Evolutionary conservation across 2,888 invertebrate species (phyloP).

Genomic region (Acanthacorydalis orientalis): DNA sequence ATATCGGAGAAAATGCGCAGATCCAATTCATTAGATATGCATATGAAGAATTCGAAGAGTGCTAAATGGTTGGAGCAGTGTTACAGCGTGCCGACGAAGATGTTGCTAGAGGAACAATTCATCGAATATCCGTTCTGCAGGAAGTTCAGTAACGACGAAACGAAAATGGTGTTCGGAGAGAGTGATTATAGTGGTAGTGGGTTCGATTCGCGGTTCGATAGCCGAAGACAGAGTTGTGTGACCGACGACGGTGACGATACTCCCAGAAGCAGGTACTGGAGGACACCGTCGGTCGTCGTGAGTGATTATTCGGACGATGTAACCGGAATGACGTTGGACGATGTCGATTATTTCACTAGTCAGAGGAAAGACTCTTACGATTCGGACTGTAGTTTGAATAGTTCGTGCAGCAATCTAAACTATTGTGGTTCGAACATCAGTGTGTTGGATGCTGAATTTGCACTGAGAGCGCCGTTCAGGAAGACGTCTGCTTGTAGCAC

Average conservation of each 20-base stretch:
- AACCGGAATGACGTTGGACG: slow-evolving; percentile 36
- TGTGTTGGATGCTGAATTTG: slow-evolving; percentile 33
- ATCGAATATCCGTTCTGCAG: slow-evolving; percentile 30
- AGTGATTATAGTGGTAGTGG: slow-evolving; percentile 13
- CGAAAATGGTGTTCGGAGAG: slow-evolving; percentile 27
- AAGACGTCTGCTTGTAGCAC: slow-evolving; percentile 60
- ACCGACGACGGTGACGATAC: slow-evolving; percentile 29
- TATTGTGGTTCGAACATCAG: slow-evolving; percentile 38
- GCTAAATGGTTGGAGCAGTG: slow-evolving; percentile 6
- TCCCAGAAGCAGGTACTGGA: slow-evolving; percentile 40
- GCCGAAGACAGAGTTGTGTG: slow-evolving; percentile 31
- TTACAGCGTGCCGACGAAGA: slow-evolving; percentile 25
- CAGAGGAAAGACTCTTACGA: slow-evolving; percentile 18
- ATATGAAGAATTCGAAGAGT: neutral
- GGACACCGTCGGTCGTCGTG: slow-evolving; percentile 75
- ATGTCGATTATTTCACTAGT: slow-evolving; percentile 37
- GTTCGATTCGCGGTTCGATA: slow-evolving; percentile 16
- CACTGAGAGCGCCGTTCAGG: slow-evolving; percentile 38
- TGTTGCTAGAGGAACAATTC: slow-evolving; percentile 37
- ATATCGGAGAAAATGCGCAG: neutral
- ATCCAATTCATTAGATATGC: slow-evolving; percentile 1
- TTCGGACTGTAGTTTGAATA: slow-evolving; percentile 38
- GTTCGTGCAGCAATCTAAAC: slow-evolving; percentile 39
- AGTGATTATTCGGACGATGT: slow-evolving; percentile 72
- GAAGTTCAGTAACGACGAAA: slow-evolving; percentile 27